Evolutionary conservation across 2,797 vertebrate species (phyloP).

Genomic region (Lepidocolaptes lacrymiger): DNA sequence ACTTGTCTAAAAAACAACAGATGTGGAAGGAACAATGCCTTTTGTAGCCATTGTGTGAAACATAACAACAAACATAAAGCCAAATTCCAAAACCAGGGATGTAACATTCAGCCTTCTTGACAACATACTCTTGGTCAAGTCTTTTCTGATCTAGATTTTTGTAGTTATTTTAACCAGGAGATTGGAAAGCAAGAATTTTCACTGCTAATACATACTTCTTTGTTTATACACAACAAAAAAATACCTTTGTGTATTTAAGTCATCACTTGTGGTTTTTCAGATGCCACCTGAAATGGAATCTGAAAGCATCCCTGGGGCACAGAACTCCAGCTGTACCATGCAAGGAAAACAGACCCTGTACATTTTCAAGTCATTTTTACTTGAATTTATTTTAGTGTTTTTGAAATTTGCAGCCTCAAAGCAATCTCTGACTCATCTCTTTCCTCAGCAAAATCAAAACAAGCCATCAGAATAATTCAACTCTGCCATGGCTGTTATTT

Average conservation of each 20-base stretch:
- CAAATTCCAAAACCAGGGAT: neutral
- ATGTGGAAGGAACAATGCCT: neutral
- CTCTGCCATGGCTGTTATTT: slow-evolving; percentile 15
- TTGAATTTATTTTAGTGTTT: neutral
- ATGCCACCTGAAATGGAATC: slow-evolving; percentile 36
- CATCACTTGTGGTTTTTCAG: neutral
- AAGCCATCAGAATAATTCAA: slow-evolving; percentile 52
- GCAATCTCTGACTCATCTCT: slow-evolving; percentile 62
- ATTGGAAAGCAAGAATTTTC: neutral
- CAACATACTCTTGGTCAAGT: neutral
- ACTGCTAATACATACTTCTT: neutral
- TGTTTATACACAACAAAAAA: neutral
- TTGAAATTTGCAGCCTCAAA: slow-evolving; percentile 51
- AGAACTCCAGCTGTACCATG: neutral
- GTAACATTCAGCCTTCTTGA: neutral
- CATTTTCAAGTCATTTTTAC: slow-evolving; percentile 5
- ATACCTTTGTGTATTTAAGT: slow-evolving; percentile 5
- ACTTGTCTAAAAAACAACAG: neutral
- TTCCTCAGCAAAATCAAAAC: slow-evolving; percentile 57
- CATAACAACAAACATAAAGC: rapidly evolving
- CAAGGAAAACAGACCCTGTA: neutral
- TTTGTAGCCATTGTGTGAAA: neutral
- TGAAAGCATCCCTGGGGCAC: slow-evolving; percentile 16
- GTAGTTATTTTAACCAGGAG: neutral
- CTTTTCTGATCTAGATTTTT: neutral